Percentiles rank a stretch among this genome's conserved stretches.
These are phyloP conservation scores for Baccha elongata DNA, from an alignment of 2,888 invertebrate species.

Conservation along the genomic window DNA sequence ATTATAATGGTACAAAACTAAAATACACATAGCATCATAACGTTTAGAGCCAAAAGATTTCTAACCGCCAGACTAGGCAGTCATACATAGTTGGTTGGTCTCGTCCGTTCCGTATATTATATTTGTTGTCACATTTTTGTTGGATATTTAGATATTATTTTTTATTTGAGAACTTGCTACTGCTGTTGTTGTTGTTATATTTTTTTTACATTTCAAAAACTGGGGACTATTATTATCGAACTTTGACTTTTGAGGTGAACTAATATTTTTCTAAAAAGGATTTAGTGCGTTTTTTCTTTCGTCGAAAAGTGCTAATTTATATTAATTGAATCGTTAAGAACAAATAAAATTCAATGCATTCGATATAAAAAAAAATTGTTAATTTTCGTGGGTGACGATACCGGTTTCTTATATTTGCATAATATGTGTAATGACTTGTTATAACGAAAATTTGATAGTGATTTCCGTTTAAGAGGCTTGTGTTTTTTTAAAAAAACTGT, in stretches of 20 bases:
- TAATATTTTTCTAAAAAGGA: neutral
- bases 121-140: conserved; percentile 71
- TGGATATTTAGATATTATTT: conserved; percentile 58
- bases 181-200: conserved; percentile 72
- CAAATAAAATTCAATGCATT: neutral
- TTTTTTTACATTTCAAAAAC: conserved; percentile 18
- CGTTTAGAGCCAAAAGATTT: conserved; percentile 78
- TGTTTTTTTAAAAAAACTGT: neutral
- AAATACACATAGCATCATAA: conserved; percentile 77
- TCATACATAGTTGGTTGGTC: conserved; percentile 73
- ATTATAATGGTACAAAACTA: conserved; percentile 75
- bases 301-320: neutral
- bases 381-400: conserved; percentile 5
- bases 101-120: conserved; percentile 61
- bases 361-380: neutral
- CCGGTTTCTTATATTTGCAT: conserved; percentile 12
- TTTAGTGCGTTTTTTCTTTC: conserved; percentile 5
- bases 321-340: neutral
- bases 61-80: conserved; percentile 78
- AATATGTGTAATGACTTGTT: conserved; percentile 39
- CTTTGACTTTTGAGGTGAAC: conserved; percentile 37
- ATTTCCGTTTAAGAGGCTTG: neutral
- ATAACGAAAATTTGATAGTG: neutral
- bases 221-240: conserved; percentile 31
- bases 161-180: conserved; percentile 64